Evolutionary conservation across 2,888 invertebrate genomes (phyloP), one percentile per base, ranked within the genome.

Genomic region (Macroteleia sp.): DNA sequence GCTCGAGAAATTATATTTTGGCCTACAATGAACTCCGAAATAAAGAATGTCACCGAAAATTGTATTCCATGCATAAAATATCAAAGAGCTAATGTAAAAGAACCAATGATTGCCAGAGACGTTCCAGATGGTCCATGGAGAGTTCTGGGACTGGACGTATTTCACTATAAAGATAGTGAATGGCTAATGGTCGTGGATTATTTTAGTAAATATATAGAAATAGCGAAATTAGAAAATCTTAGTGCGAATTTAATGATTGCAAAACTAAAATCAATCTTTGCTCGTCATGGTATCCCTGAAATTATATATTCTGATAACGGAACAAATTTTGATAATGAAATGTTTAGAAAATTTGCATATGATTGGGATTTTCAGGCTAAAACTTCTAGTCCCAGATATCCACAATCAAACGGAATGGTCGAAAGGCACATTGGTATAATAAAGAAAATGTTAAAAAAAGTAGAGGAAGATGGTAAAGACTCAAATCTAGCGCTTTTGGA

Each of bases 381-480:
- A 46, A 79, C 80, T 0, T 67, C 81, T 3, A 77, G 73, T 48
- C 80, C 77, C 9, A 74, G 57, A 12, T 81, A 71, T 22, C 78
- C 79, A 6, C 64, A 75, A 19, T 82, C 79, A 1, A 79, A 80
- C 39, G 80, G 79, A 1, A 76, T 81, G 77, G 76, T 76, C 2
- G 83, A 83, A 50, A 42, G 81, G 34, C 71, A 81, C 22, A 79
- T 86, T 5, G 76, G 54, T 14, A 82, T 62, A 8, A 75, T 81
- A 32, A 86, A 85, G 71, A 80, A 77, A 6, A 77, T 84, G 44
- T 57, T 83, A 5, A 78, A 77, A 48, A 82, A 80, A 61, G 59
- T 54, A 3, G 74, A 81, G 16, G 44, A 70, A 12, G 61, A 59
- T 28, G 42, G 42, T 8, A 74, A 52, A 50, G 81, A 83, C 67